phyloP scores from a whole-genome alignment of 2,797 vertebrate species.

The Oreonectes daqikongensis region DNA sequence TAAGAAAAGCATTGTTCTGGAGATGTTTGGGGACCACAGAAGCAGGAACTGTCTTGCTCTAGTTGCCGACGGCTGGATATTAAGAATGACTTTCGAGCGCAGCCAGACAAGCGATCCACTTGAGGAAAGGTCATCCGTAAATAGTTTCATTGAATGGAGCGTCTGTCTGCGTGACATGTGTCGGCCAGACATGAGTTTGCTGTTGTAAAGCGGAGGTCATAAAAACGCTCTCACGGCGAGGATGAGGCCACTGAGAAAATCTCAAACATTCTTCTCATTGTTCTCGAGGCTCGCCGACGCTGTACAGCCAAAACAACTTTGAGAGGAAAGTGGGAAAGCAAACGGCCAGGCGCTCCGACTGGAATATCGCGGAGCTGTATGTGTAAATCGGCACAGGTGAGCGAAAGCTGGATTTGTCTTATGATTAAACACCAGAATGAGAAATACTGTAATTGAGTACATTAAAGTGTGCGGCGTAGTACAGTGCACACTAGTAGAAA shows the following conservation, averaged over 20 bases:
- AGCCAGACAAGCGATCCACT: slow-evolving; percentile 24
- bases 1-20: not conserved
- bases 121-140: slow-evolving; percentile 77
- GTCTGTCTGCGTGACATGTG: slow-evolving; percentile 58
- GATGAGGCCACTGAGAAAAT: slow-evolving; percentile 58
- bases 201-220: slow-evolving; percentile 64
- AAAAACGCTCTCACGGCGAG: slow-evolving; percentile 68
- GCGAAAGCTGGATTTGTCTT: slow-evolving; percentile 18
- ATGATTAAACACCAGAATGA: no score
- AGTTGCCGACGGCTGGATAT: slow-evolving; percentile 45
- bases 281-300: slow-evolving; percentile 76
- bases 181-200: slow-evolving; percentile 56
- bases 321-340: slow-evolving; percentile 6
- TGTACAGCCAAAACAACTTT: slow-evolving; percentile 60
- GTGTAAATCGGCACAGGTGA: not conserved
- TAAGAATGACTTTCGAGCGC: slow-evolving; percentile 12
- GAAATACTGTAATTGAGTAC: no score
- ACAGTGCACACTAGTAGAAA: not conserved
- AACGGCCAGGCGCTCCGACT: not conserved
- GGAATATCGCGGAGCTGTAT: not conserved
- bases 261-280: slow-evolving; percentile 82
- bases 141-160: slow-evolving; percentile 71
- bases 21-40: slow-evolving; percentile 1
- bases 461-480: not conserved
- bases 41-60: slow-evolving; percentile 9